Evolutionary conservation across 2,888 invertebrate genomes (phyloP), one percentile per base, ranked within the genome.

Genomic region (Gymnoscelis rufifasciata): DNA sequence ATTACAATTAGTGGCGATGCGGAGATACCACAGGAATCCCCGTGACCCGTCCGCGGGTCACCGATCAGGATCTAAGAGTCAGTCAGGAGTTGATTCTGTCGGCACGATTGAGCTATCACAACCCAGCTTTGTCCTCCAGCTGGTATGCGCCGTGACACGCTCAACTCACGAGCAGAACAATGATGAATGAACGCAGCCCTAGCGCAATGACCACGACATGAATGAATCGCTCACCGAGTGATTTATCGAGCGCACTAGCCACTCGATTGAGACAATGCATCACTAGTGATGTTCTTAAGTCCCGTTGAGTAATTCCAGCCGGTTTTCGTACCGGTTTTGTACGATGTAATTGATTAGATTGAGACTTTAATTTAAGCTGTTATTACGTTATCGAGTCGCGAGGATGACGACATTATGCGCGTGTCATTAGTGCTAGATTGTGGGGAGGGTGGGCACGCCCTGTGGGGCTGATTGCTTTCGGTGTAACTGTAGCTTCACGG

Each of bases 261-360:
- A 50, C 38, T 51, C 38, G 59, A 63, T 73, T 66, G 69, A 72
- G 68, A 78, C 78, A 78, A 74, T 75, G 66, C 70, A 71, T 68
- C 71, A 68, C 68, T 74, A 75, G 74, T 68, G 74, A 76, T 74
- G 77, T 65, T 68, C 61, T 55, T 69, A 57, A 63, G 65, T 71
- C 71, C 73, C 70, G 73, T 74, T 71, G 72, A 74, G 71, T 73
- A 71, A 75, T 77, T 64, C 65, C 68, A 48, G 39, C 68, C 60
- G 58, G 66, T 65, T 51, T n/a, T n/a, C n/a, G 44, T 57, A 63
- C 69, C 64, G 67, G 68, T 70, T 64, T 55, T 23, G 66, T 62
- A 62, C 60, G 54, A 56, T 45, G 60, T 73, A 73, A 75, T 75
- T 80, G 77, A 80, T 79, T 78, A 71, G 78, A 80, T 81, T 80